These are phyloP conservation scores for Drosophila eugracilis DNA, from an alignment of 1,140 invertebrate genomes.

Conservation along the genomic window DNA sequence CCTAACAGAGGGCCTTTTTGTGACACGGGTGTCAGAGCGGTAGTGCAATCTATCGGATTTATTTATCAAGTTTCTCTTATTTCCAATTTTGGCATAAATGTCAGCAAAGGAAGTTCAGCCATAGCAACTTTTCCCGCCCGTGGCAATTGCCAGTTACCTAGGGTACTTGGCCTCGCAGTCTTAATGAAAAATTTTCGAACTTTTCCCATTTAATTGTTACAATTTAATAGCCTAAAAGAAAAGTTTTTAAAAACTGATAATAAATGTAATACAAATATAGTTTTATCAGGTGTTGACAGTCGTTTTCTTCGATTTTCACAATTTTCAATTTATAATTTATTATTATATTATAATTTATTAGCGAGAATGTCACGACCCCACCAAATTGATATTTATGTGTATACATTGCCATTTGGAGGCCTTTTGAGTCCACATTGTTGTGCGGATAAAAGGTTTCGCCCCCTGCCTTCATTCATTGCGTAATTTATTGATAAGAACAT, in stretches of 20 bases:
- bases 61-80: slow-evolving; percentile 9
- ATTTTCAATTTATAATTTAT: slow-evolving; percentile 28
- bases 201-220: background rate
- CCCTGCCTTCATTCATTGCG: background rate
- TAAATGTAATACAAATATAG: too few relatives aligned
- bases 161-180: background rate
- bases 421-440: slow-evolving; percentile 14
- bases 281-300: slow-evolving; percentile 11
- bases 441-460: slow-evolving; percentile 1
- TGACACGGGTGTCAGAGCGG: background rate
- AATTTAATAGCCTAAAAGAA: slow-evolving; percentile 7
- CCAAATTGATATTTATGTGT: slow-evolving; percentile 69
- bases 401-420: slow-evolving; percentile 45
- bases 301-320: slow-evolving; percentile 1
- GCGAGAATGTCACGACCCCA: slow-evolving; percentile 32
- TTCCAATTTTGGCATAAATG: background rate
- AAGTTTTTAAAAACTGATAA: too few relatives aligned
- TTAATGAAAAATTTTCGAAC: background rate
- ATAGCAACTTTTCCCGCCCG: background rate
- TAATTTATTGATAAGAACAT: slow-evolving; percentile 43
- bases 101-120: background rate
- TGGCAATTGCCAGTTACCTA: background rate
- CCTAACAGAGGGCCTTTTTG: background rate
- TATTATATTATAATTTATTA: slow-evolving; percentile 61
- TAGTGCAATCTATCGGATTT: background rate